phyloP scores from a whole-genome alignment of 2,888 invertebrate genomes.

The Noctua comes region DNA sequence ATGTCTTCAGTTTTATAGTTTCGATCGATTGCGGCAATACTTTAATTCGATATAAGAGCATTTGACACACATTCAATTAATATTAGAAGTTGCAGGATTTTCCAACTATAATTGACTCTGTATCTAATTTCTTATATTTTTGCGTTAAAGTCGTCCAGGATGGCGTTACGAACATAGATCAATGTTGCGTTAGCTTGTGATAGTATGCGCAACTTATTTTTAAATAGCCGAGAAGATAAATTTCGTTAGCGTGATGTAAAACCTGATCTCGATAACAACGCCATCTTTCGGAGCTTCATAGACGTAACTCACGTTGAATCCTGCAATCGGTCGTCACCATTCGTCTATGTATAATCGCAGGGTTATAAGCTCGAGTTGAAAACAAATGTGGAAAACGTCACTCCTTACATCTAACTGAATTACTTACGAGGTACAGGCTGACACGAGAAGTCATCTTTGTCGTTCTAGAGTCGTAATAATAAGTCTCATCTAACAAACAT shows the following conservation, averaged over 20 bases:
- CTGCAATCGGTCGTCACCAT: conserved; percentile 53
- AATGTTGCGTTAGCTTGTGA: conserved; percentile 56
- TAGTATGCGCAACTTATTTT: conserved; percentile 58
- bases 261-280: conserved; percentile 37
- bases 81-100: conserved; percentile 77
- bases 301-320: background rate
- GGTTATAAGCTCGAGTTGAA: conserved; percentile 75
- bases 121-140: conserved; percentile 42
- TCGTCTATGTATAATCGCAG: conserved; percentile 61
- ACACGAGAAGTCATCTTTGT: conserved; percentile 79
- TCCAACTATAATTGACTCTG: conserved; percentile 65
- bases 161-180: conserved; percentile 29
- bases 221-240: conserved; percentile 56
- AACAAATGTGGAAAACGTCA: conserved; percentile 71
- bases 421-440: conserved; percentile 69
- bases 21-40: conserved; percentile 49
- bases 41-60: conserved; percentile 13
- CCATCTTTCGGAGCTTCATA: conserved; percentile 28
- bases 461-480: conserved; percentile 77
- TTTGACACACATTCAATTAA: conserved; percentile 65
- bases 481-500: conserved; percentile 80
- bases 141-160: conserved; percentile 6
- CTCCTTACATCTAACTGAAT: conserved; percentile 69
- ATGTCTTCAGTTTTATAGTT: conserved; percentile 72
- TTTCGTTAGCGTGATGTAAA: conserved; percentile 59